phyloP scores from a whole-genome alignment of 2,113 vertebrate genomes.

The Ancistrus triradiatus region DNA sequence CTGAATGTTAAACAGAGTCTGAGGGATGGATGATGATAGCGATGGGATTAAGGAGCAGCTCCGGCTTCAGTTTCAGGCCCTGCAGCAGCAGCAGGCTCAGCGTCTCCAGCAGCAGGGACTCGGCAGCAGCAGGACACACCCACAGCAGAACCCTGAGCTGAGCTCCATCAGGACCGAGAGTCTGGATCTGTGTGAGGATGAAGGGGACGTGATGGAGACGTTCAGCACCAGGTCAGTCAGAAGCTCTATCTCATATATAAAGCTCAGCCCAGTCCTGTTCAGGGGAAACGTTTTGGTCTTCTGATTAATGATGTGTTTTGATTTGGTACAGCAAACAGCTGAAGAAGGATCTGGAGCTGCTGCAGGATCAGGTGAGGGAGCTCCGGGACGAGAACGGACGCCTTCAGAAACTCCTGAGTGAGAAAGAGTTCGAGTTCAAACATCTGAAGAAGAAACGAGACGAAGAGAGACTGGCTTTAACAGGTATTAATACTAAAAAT shows the following conservation, averaged over 20 bases:
- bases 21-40: conserved; percentile 61
- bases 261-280: no score
- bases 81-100: conserved; percentile 81
- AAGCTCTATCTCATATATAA: no score
- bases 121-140: conserved; percentile 67
- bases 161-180: conserved; percentile 37
- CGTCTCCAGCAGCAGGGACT: conserved; percentile 64
- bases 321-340: conserved; percentile 39
- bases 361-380: conserved; percentile 74
- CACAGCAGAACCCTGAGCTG: conserved; percentile 38
- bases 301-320: no score
- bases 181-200: conserved; percentile 58
- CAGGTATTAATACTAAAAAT: conserved; percentile 63
- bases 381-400: conserved; percentile 82
- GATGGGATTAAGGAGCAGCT: conserved; percentile 58
- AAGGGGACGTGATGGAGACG: conserved; percentile 27
- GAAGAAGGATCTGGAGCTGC: conserved; percentile 62
- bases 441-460: conserved; percentile 80
- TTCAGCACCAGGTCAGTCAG: conserved; percentile 45
- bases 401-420: conserved; percentile 79
- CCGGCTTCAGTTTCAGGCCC: conserved; percentile 77
- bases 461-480: conserved; percentile 74
- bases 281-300: no score
- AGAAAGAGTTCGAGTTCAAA: conserved; percentile 87
- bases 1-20: no score